Conservation (phyloP, 2,797 vertebrate species). For the Trachops cirrhosus region DNA sequence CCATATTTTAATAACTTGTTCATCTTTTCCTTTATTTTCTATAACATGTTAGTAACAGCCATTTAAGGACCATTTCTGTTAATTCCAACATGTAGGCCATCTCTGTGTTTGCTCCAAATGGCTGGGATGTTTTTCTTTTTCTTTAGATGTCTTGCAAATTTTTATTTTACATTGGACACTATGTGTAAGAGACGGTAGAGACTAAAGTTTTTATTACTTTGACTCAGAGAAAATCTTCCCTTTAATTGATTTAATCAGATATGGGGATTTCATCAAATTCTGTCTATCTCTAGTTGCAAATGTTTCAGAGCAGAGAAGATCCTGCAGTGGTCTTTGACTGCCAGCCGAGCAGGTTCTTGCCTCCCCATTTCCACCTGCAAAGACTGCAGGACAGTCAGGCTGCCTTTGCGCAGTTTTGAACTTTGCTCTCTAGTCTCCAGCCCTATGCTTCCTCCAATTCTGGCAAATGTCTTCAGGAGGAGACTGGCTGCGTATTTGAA, state of each 20-base stretch:
- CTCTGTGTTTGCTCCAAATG: background rate
- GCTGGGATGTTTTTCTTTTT: background rate
- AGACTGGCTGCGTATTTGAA: background rate
- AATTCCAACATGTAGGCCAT: background rate
- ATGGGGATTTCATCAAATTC: background rate
- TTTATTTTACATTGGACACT: background rate
- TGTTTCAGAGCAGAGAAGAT: background rate
- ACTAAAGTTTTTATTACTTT: background rate
- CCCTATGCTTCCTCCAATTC: background rate
- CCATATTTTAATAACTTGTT: background rate
- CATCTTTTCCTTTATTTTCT: background rate
- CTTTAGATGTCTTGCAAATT: background rate
- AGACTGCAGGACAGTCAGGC: background rate
- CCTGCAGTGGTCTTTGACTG: background rate
- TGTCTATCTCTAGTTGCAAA: background rate
- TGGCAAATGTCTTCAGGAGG: background rate
- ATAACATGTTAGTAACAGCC: background rate
- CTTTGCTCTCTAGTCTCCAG: background rate
- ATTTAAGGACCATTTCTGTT: background rate
- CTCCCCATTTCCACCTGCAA: background rate
- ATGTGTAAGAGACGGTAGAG: background rate
- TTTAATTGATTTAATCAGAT: background rate
- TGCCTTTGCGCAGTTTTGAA: background rate
- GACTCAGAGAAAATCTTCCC: background rate
- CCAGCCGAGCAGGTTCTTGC: background rate